Base-by-base conservation (phyloP, 2,888 invertebrate species). In the Auanema sp. region DNA sequence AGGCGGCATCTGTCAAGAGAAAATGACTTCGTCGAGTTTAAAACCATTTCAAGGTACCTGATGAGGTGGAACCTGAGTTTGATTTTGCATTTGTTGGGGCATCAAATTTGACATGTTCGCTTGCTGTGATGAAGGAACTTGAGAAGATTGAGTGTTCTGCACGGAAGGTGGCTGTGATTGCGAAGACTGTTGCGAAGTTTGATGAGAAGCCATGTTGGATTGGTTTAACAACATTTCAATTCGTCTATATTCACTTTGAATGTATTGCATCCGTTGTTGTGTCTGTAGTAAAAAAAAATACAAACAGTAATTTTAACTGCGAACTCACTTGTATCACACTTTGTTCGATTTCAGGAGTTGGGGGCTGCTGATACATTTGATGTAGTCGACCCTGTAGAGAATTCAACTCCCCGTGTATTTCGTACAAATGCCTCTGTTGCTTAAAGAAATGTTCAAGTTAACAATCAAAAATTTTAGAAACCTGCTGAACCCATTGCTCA, bases 361-460 rank as follows among this genome's bases (percentile, higher is more conserved):
- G 53, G 10, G 65, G 70, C 24, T 66, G 64, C n/a, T 62, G 65
- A 58, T 71, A 75, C 42, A 72, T 14, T 21, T 65, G 64, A 10
- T 64, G 60, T 6, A 75, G 53, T 11, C 70, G 64, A 1, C 56
- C 57, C 41, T 72, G 66, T 14, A 42, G 21, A 10, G 60, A 52
- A 11, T 40, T 16, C 54, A 62, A 41, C 16, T 66, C 62, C 25
- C 58, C 58, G 43, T 73, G 65, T 8, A 69, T 12, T 25, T 60
- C 58, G 2, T 52, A 25, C 10, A 69, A 58, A 6, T 51, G 14
- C n/a, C 12, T n/a, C 61, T 65, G 59, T 8, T 52, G 40, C 55
- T 24, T 25, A 16, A n/a, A 23, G 1, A 14, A 16, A n/a, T 55
- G 40, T n/a, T n/a, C 10, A 11, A 24, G 12, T 40, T 6, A 55